phyloP scores from a whole-genome alignment of 2,888 invertebrate species.

The Thecocarcelia acutangulata region DNA sequence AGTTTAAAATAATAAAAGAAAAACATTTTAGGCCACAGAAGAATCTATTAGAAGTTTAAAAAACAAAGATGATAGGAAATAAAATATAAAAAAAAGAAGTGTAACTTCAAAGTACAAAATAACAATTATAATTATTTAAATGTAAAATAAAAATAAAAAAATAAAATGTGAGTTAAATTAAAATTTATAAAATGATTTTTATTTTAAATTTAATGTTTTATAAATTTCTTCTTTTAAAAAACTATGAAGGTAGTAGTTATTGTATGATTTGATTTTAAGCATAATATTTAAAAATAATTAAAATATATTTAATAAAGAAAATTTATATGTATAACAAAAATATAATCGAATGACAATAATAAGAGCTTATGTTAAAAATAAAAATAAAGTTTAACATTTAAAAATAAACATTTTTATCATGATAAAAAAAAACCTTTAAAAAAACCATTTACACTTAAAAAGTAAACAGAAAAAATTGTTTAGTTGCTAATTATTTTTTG shows the following conservation, averaged over 20 bases:
- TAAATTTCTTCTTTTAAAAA: conserved; percentile 55
- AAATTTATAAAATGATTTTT: conserved; percentile 49
- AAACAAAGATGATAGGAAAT: too few species aligned
- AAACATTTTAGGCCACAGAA: conserved; percentile 14
- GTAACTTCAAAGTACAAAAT: not conserved
- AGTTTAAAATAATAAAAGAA: conserved; percentile 33
- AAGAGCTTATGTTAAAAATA: conserved; percentile 25
- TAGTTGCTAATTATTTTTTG: conserved; percentile 25
- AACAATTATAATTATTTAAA: not conserved
- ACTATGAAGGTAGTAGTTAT: conserved; percentile 69
- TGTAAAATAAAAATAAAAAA: conserved; percentile 44
- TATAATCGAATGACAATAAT: conserved; percentile 41
- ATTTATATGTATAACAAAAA: conserved; percentile 48
- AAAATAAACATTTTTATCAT: conserved; percentile 47
- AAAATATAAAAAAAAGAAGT: conserved; percentile 15
- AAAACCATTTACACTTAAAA: conserved; percentile 54
- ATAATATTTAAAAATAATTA: conserved; percentile 46
- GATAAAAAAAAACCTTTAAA: conserved; percentile 50
- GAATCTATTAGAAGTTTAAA: not conserved
- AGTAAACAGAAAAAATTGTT: conserved; percentile 46
- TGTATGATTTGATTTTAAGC: conserved; percentile 45
- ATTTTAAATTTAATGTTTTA: conserved; percentile 8
- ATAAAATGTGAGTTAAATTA: conserved; percentile 42
- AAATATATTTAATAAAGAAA: conserved; percentile 13
- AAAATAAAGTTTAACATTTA: conserved; percentile 52